Evolutionary conservation across 2,797 vertebrate genomes (phyloP).

Genomic region (Manis pentadactyla): DNA sequence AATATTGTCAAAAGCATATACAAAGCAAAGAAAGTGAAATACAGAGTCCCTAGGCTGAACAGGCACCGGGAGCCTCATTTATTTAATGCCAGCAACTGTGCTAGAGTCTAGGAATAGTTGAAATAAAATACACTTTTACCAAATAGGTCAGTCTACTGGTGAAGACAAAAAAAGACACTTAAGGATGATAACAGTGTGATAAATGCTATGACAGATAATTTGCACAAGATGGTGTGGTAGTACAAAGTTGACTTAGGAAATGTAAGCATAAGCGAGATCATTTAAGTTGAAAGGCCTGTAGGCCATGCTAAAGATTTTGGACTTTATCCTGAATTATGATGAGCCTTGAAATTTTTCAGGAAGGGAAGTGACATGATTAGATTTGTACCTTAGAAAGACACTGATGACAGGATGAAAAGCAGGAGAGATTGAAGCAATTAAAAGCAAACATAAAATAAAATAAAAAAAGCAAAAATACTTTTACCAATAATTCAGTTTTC

Average conservation of each 20-base stretch:
- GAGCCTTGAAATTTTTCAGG: background rate
- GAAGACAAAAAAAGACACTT: background rate
- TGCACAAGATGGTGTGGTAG: background rate
- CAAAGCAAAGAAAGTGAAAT: conserved; percentile 22
- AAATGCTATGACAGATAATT: background rate
- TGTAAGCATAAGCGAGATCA: background rate
- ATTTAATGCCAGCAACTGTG: background rate
- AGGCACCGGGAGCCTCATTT: background rate
- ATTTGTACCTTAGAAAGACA: background rate
- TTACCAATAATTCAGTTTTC: conserved; percentile 3
- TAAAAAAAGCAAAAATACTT: background rate
- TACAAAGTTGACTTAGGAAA: background rate
- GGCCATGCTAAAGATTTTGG: background rate
- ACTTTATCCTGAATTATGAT: background rate
- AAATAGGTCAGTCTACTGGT: background rate
- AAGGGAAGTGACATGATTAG: background rate
- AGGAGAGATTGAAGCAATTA: background rate
- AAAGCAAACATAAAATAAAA: too few relatives aligned
- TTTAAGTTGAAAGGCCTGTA: background rate
- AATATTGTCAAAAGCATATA: background rate
- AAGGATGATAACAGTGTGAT: background rate
- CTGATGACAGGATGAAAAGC: background rate
- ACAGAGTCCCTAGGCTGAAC: background rate
- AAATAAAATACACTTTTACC: background rate
- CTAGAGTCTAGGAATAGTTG: background rate